A percentile compares a stretch with the other conserved stretches of the same genome.
Evolutionary conservation across 2,888 invertebrate genomes (phyloP).

Genomic region (Nomada goodeniana): DNA sequence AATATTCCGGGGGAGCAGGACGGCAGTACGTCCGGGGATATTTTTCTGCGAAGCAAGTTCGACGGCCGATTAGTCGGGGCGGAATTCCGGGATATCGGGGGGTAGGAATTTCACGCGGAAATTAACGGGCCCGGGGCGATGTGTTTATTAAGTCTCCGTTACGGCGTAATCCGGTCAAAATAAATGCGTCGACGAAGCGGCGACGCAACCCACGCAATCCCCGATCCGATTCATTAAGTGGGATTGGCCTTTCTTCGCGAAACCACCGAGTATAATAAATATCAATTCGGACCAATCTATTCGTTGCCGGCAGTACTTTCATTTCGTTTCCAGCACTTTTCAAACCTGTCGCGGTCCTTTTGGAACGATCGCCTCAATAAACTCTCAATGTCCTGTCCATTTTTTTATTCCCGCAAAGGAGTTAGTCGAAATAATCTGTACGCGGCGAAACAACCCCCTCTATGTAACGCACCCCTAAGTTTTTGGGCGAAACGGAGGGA

Average conservation of each 20-base stretch:
- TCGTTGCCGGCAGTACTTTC: not conserved
- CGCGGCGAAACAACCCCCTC: not conserved
- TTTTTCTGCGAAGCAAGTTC: conserved; percentile 85
- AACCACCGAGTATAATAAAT: conserved; percentile 43
- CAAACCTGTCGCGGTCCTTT: not conserved
- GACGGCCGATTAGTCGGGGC: not conserved
- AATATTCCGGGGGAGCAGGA: conserved; percentile 87
- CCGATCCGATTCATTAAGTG: conserved; percentile 58
- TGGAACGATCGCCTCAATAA: no score
- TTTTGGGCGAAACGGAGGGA: not conserved
- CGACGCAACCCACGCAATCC: conserved; percentile 52
- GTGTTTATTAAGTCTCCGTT: conserved; percentile 45
- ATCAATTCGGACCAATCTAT: conserved; percentile 17
- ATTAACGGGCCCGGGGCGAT: not conserved
- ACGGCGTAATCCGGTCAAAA: conserved; percentile 52
- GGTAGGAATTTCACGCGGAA: not conserved
- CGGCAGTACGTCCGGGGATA: conserved; percentile 87
- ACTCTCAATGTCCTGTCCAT: not conserved
- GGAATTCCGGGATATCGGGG: not conserved
- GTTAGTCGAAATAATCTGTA: not conserved
- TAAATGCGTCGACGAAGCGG: conserved; percentile 49
- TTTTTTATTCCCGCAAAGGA: no score
- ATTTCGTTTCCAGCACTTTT: not conserved
- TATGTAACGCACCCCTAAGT: not conserved
- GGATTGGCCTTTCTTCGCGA: conserved; percentile 58